Base-by-base conservation (phyloP, 2,888 invertebrate species). In the Acanthococcus lagerstroemiae region DNA sequence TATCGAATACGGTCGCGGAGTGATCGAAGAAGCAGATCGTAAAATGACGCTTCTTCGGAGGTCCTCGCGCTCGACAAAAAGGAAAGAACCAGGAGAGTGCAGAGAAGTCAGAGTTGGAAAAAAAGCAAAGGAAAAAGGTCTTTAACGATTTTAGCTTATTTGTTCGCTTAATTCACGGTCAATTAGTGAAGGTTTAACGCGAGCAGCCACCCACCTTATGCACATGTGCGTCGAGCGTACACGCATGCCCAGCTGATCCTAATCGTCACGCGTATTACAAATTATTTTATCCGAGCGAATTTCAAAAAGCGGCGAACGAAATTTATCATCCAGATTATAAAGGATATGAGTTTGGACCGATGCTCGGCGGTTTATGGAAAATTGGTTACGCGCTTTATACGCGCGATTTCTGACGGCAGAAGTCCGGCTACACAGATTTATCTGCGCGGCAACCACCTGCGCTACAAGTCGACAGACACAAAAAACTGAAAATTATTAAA, bases 111-210 rank as follows among this genome's bases (percentile, higher is more conserved):
- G 12, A 37, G 37, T 37, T 37, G 12, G 3, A 37, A 2, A 3
- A n/a, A 3, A 37, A 37, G 37, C 12, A 37, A 37, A 37, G 22
- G 37, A 50, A 52, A 61, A 61, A 27, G 52, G 37, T 52, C 52
- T 61, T 58, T 50, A 61, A 61, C 61, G 61, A 61, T 61, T 61
- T 58, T 37, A 61, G 52, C 50, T 37, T 61, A 61, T 61, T 61
- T 61, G 61, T 61, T 61, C 61, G 61, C 4, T 25, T 50, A 50
- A 61, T 61, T 61, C 61, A 61, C 52, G 61, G 61, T 61, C 61
- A 61, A 50, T 61, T 61, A 52, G 61, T 30, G 52, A 61, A 50
- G 48, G 27, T 50, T 50, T 58, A 58, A 58, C 58, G 37, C 25
- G 45, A 58, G 58, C 58, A 30, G 25, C 61, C 50, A 50, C 50